Conservation (phyloP, 2,113 vertebrate genomes). For the Apus apus region DNA sequence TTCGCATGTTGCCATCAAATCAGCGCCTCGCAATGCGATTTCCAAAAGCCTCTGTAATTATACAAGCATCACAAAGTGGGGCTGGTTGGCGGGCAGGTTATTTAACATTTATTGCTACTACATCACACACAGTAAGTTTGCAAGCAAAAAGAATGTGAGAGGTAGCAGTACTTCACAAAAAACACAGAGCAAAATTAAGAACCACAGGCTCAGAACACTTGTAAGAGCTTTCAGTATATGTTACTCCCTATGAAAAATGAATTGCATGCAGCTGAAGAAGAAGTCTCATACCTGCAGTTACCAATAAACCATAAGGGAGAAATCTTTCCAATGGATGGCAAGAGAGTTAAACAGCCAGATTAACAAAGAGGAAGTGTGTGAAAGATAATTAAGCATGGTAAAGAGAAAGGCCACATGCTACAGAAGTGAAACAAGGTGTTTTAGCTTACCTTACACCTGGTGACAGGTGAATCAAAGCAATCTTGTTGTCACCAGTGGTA, state of each 20-base stretch:
- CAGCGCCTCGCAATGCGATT: conserved; percentile 8
- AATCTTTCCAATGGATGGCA: neutral
- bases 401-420: neutral
- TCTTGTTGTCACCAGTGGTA: neutral
- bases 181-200: neutral
- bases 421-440: neutral
- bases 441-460: neutral
- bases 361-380: neutral
- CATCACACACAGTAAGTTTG: neutral
- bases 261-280: neutral
- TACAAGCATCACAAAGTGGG: neutral
- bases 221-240: neutral
- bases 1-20: conserved; percentile 26
- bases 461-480: neutral
- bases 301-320: neutral
- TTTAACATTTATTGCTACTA: conserved; percentile 37
- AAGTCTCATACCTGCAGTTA: neutral
- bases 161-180: conserved; percentile 5
- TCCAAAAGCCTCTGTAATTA: conserved; percentile 44
- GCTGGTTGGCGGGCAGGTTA: neutral
- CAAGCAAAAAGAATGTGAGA: neutral
- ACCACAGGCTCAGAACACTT: neutral
- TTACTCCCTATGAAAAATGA: neutral
- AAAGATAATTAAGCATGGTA: neutral
- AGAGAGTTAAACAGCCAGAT: neutral